These are phyloP conservation scores for Erythrocercus mccallii DNA, from an alignment of 2,113 vertebrate genomes.

Conservation along the genomic window DNA sequence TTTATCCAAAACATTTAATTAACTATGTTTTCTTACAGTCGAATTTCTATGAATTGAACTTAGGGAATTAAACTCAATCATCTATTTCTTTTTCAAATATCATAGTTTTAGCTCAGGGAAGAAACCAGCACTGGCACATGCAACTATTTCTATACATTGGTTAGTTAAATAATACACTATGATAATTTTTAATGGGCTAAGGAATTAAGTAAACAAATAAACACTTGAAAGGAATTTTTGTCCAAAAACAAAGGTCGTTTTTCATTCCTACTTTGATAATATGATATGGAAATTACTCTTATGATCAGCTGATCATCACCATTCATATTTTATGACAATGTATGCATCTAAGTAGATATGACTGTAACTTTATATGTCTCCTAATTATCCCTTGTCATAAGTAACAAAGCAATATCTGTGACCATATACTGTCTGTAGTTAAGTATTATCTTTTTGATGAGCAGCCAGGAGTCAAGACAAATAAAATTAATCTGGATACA, in stretches of 20 bases:
- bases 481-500: neutral
- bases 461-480: neutral
- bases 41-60: neutral
- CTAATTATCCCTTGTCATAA: neutral
- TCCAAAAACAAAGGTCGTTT: neutral
- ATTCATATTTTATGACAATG: neutral
- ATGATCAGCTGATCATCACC: neutral
- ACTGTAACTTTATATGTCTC: neutral
- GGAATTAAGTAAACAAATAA: neutral
- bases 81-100: neutral
- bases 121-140: fast-evolving
- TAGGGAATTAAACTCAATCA: neutral
- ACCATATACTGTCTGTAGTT: neutral
- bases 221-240: neutral
- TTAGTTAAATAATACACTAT: neutral
- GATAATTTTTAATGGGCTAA: neutral
- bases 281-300: neutral
- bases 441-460: neutral
- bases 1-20: neutral
- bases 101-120: neutral
- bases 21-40: neutral
- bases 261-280: neutral
- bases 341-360: neutral
- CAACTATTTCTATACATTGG: neutral
- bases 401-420: neutral